phyloP scores from a whole-genome alignment of 2,888 invertebrate species.

The Epinotia bilunana region DNA sequence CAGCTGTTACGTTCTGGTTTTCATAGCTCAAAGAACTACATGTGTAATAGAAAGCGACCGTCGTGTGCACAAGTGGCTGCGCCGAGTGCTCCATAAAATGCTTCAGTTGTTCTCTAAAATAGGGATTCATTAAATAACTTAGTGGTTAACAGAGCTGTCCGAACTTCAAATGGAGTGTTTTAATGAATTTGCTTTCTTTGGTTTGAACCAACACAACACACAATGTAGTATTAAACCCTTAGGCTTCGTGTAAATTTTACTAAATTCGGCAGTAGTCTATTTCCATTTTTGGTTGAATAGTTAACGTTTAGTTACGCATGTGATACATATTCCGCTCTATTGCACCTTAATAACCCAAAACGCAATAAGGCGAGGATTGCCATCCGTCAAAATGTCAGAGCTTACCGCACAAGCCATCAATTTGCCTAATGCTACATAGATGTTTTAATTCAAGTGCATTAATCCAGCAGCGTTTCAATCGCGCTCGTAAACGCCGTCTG shows the following conservation, averaged over 20 bases:
- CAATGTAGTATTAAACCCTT: too few species aligned
- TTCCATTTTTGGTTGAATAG: neutral
- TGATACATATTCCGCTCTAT: neutral
- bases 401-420: conserved; percentile 26
- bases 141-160: neutral
- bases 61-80: conserved; percentile 8
- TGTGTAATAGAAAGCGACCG: conserved; percentile 13
- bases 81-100: conserved; percentile 17
- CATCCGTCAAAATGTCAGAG: conserved; percentile 37
- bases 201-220: neutral
- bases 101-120: conserved; percentile 5
- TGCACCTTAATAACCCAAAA: conserved; percentile 3
- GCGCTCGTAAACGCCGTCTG: conserved; percentile 16
- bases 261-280: neutral
- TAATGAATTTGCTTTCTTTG: neutral
- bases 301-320: neutral
- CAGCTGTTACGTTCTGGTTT: conserved; percentile 27
- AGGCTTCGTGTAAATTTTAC: neutral
- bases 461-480: conserved; percentile 38
- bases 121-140: neutral
- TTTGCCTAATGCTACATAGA: conserved; percentile 41
- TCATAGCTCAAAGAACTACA: conserved; percentile 15
- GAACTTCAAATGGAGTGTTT: neutral
- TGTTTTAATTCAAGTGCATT: conserved; percentile 38
- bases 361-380: conserved; percentile 18